These are phyloP conservation scores for Ectobius pallidus DNA, from an alignment of 2,888 invertebrate genomes.

Conservation along the genomic window DNA sequence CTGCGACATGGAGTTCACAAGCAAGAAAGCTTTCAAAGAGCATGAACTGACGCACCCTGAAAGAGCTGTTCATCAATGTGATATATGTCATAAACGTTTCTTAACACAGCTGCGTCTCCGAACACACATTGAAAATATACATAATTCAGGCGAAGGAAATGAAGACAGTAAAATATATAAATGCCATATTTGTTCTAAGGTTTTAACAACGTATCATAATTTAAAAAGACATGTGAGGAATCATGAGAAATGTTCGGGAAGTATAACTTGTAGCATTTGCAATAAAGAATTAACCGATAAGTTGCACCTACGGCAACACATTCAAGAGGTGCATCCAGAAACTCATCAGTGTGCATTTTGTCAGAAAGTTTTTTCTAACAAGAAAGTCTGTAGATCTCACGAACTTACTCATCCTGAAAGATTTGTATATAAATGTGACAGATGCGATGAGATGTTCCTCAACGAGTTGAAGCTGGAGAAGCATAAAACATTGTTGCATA, in stretches of 20 bases:
- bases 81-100: constrained; percentile 41
- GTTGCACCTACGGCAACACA: constrained; percentile 27
- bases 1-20: constrained; percentile 38
- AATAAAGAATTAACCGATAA: constrained; percentile 28
- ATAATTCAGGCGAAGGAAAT: constrained; percentile 29
- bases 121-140: constrained; percentile 35
- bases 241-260: constrained; percentile 33
- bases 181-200: constrained; percentile 37
- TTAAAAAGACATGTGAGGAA: constrained; percentile 36
- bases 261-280: constrained; percentile 31
- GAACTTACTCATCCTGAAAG: constrained; percentile 38
- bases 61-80: constrained; percentile 38
- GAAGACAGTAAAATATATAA: constrained; percentile 28
- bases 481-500: constrained; percentile 39
- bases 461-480: constrained; percentile 33
- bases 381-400: constrained; percentile 33
- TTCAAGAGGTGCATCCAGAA: constrained; percentile 32
- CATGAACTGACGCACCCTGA: constrained; percentile 40
- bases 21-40: constrained; percentile 20
- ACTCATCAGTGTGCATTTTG: constrained; percentile 37
- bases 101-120: constrained; percentile 36
- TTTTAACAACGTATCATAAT: constrained; percentile 36
- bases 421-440: constrained; percentile 39
- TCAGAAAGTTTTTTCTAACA: constrained; percentile 36
- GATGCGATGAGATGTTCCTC: constrained; percentile 30